Evolutionary conservation across 2,113 vertebrate genomes (phyloP).

Genomic region (Oreamnos americanus): DNA sequence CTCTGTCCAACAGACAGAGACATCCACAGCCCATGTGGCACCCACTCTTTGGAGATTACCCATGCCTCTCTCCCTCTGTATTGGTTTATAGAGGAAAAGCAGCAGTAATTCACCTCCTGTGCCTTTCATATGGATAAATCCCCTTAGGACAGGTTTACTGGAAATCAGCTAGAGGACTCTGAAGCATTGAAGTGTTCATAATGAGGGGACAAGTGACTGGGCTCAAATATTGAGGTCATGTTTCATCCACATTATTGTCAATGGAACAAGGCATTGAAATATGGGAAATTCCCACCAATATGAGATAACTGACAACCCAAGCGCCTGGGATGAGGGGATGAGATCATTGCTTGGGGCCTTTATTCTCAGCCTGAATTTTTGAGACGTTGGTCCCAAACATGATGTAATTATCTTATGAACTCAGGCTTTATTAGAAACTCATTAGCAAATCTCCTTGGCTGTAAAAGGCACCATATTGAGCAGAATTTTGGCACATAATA

Average conservation of each 20-base stretch:
- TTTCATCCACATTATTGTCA: conserved; percentile 22
- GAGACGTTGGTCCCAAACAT: conserved; percentile 48
- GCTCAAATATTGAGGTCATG: conserved; percentile 33
- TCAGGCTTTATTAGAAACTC: conserved; percentile 65
- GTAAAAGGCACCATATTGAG: conserved; percentile 59
- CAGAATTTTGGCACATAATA: conserved; percentile 63
- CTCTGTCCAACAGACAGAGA: neutral
- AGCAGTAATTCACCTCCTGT: neutral
- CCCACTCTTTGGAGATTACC: neutral
- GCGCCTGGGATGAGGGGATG: neutral
- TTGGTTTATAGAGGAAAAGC: neutral
- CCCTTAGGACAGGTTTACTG: neutral
- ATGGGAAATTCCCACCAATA: neutral
- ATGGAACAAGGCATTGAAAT: conserved; percentile 47
- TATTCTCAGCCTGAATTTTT: conserved; percentile 49
- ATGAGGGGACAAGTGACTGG: neutral
- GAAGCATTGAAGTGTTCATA: neutral
- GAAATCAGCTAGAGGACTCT: conserved; percentile 10
- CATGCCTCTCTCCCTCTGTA: neutral
- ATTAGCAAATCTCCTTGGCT: conserved; percentile 64
- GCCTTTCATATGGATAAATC: neutral
- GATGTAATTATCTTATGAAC: conserved; percentile 58
- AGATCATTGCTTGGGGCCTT: conserved; percentile 32
- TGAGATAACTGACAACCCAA: neutral
- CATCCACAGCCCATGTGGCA: neutral